phyloP scores from a whole-genome alignment of 2,888 invertebrate species.

The Drosophila kokeensis region DNA sequence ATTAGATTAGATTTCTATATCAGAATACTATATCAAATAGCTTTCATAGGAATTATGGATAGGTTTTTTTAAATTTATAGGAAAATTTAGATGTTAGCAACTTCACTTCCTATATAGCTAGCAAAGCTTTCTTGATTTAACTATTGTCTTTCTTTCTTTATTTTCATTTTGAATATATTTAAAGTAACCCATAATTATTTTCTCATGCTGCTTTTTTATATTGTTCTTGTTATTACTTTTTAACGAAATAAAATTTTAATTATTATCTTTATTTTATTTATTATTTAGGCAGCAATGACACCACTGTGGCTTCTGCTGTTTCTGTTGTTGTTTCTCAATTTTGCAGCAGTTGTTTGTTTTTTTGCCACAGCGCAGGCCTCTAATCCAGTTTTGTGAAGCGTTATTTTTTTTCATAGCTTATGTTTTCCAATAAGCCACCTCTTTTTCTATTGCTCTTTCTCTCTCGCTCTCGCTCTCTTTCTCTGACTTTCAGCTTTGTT shows the following conservation, averaged over 20 bases:
- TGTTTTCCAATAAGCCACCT: constrained; percentile 30
- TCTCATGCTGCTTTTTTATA: too few species aligned
- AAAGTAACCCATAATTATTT: background rate
- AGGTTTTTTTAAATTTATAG: too few species aligned
- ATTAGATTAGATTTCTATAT: too few species aligned
- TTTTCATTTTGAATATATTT: too few species aligned
- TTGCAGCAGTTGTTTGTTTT: constrained; percentile 21
- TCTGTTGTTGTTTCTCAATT: constrained; percentile 16
- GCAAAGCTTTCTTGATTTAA: background rate
- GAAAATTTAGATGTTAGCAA: too few species aligned
- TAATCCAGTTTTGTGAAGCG: constrained; percentile 68
- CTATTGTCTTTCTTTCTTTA: background rate
- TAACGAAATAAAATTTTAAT: rapidly evolving
- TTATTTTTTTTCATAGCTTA: constrained; percentile 31
- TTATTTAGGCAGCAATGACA: background rate
- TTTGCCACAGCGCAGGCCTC: constrained; percentile 45
- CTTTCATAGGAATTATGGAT: too few species aligned
- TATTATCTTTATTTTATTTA: background rate
- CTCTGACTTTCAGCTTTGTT: constrained; percentile 14
- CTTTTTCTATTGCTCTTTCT: constrained; percentile 12
- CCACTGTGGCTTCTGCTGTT: constrained; percentile 36
- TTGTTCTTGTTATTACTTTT: background rate
- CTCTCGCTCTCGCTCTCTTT: constrained; percentile 2
- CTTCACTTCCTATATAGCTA: too few species aligned
- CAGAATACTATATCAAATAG: too few species aligned